These are phyloP conservation scores for Philereme transversata DNA, from an alignment of 2,888 invertebrate species.

Conservation along the genomic window DNA sequence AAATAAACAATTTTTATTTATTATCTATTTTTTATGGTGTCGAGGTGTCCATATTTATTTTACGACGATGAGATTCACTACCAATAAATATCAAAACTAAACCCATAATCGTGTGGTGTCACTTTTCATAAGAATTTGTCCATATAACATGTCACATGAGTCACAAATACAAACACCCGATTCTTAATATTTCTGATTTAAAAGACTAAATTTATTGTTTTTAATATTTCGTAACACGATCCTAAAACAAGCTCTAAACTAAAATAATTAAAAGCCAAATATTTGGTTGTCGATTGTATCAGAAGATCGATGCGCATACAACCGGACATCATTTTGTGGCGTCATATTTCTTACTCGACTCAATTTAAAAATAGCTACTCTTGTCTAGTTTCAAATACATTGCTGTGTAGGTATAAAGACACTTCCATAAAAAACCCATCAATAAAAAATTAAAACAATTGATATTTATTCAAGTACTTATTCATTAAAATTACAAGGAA, in stretches of 20 bases:
- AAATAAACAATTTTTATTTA: too few relatives aligned
- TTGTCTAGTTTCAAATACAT: slow-evolving; percentile 11
- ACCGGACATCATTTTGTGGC: slow-evolving; percentile 35
- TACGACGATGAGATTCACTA: too few relatives aligned
- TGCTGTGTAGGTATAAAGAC: slow-evolving; percentile 6
- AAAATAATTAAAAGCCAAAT: slow-evolving; percentile 32
- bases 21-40: too few relatives aligned
- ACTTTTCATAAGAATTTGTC: background rate
- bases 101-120: background rate
- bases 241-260: slow-evolving; percentile 16
- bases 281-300: slow-evolving; percentile 35
- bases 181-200: slow-evolving; percentile 10
- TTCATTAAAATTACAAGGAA: too few relatives aligned
- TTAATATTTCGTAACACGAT: slow-evolving; percentile 11
- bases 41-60: too few relatives aligned
- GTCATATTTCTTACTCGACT: slow-evolving; percentile 36
- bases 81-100: too few relatives aligned
- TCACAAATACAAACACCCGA: background rate
- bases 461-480: too few relatives aligned
- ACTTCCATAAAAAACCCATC: too few relatives aligned
- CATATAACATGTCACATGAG: background rate
- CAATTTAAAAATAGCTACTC: background rate
- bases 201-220: slow-evolving; percentile 3
- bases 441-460: too few relatives aligned
- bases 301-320: slow-evolving; percentile 37